Conservation (phyloP, 2,113 vertebrate genomes). For the Struthidea cinerea region DNA sequence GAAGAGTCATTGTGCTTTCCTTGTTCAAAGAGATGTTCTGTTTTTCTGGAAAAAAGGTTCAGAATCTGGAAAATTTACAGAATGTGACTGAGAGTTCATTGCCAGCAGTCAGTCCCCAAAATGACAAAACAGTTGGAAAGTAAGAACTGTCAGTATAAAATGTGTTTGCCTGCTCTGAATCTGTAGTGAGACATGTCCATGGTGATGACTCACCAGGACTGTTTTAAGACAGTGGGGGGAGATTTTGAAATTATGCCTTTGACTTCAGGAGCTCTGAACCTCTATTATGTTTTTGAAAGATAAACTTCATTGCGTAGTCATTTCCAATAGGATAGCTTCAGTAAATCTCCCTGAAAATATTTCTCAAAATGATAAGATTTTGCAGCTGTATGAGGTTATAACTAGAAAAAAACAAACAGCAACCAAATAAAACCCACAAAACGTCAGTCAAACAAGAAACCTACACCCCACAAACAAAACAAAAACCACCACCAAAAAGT, state of each 20-base stretch:
- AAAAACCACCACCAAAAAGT: fast-evolving
- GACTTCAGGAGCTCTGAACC: not conserved
- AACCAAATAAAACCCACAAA: not conserved
- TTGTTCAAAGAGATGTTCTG: not conserved
- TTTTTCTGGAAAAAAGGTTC: not conserved
- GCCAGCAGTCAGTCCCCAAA: not conserved
- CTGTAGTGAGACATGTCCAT: not conserved
- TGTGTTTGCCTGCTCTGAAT: not conserved
- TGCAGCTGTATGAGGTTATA: not conserved
- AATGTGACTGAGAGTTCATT: not conserved
- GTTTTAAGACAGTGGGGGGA: not conserved
- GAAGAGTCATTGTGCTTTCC: not conserved
- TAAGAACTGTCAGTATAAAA: not conserved
- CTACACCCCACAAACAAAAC: fast-evolving
- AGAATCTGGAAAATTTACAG: not conserved
- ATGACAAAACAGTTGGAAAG: not conserved
- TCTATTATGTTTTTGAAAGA: not conserved
- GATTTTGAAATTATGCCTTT: not conserved
- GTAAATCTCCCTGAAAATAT: not conserved
- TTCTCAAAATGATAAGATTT: not conserved
- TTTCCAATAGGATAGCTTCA: not conserved
- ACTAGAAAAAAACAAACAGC: not conserved
- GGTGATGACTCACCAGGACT: not conserved
- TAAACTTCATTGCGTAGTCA: not conserved
- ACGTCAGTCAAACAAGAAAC: fast-evolving